phyloP scores from a whole-genome alignment of 2,113 vertebrate species.

The Sprattus sprattus region DNA sequence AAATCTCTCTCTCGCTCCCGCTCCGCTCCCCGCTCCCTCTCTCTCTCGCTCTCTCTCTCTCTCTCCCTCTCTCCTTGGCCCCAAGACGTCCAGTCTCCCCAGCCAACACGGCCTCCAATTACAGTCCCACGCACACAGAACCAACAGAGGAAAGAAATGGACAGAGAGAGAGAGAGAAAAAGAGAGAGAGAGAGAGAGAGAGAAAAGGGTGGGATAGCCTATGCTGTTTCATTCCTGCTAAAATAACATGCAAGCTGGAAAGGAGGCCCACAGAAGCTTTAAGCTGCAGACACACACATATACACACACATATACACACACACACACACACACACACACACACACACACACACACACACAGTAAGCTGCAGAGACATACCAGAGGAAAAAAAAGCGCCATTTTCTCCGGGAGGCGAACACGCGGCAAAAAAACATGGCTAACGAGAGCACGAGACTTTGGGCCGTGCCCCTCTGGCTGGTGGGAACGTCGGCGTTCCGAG shows the following conservation, averaged over 20 bases:
- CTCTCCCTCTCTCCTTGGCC: conserved; percentile 15
- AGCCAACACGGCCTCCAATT: conserved; percentile 37
- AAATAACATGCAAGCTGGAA: too few species aligned
- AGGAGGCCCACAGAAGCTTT: too few species aligned
- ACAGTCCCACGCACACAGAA: conserved; percentile 40
- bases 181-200: neutral
- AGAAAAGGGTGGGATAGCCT: too few species aligned
- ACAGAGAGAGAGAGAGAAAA: neutral
- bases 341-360: too few species aligned
- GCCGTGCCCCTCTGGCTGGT: neutral
- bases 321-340: too few species aligned
- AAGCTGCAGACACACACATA: too few species aligned
- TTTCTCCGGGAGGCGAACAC: conserved; percentile 30
- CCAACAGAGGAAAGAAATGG: neutral
- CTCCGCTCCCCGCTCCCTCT: neutral
- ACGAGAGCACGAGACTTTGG: neutral
- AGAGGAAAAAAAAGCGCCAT: neutral
- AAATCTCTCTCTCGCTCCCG: neutral
- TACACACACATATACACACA: too few species aligned
- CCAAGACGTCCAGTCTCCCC: conserved; percentile 25
- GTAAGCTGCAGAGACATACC: too few species aligned
- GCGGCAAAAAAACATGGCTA: neutral
- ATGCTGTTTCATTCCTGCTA: too few species aligned
- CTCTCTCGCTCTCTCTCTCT: neutral
- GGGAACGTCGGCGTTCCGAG: neutral